Evolutionary conservation across 53 echinoderm and acorn worm species (phyloP).

Genomic region (Temnopleurus reevesii): DNA sequence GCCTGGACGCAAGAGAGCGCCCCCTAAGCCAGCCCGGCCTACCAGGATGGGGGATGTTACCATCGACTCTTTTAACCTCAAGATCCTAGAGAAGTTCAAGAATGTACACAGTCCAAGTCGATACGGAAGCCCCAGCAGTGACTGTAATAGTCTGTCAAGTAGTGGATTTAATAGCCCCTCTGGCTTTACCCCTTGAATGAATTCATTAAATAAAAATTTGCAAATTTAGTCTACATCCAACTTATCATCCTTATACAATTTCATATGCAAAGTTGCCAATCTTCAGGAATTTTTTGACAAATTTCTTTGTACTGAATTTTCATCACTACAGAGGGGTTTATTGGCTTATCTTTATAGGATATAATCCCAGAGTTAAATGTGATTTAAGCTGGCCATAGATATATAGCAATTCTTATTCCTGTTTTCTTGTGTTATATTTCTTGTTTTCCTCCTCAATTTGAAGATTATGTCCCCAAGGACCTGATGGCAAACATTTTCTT

Average conservation of each 20-base stretch:
- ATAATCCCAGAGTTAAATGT: too few species aligned
- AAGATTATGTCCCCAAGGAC: too few species aligned
- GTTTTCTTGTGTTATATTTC: too few species aligned
- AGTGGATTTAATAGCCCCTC: conserved; percentile 62
- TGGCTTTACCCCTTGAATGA: conserved; percentile 76
- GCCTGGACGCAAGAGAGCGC: conserved; percentile 50
- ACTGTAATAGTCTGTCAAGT: conserved; percentile 68
- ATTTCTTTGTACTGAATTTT: not conserved
- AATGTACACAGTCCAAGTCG: conserved; percentile 69
- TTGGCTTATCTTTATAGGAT: too few species aligned
- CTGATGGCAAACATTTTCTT: too few species aligned
- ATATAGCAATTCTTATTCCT: too few species aligned
- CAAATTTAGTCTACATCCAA: too few species aligned
- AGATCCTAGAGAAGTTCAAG: conserved; percentile 93
- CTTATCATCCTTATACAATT: too few species aligned
- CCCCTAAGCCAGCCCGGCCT: conserved; percentile 60
- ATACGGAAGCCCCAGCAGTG: conserved; percentile 67
- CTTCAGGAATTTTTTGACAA: not conserved
- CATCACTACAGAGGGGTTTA: too few species aligned
- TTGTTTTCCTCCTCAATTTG: too few species aligned
- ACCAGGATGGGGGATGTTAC: conserved; percentile 52
- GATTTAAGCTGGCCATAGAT: too few species aligned
- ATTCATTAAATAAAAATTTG: too few species aligned
- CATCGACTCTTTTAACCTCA: conserved; percentile 76
- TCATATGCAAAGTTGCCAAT: not conserved